These are phyloP conservation scores for Spinibarbus caldwelli DNA, from an alignment of 2,797 vertebrate species.

Conservation along the genomic window DNA sequence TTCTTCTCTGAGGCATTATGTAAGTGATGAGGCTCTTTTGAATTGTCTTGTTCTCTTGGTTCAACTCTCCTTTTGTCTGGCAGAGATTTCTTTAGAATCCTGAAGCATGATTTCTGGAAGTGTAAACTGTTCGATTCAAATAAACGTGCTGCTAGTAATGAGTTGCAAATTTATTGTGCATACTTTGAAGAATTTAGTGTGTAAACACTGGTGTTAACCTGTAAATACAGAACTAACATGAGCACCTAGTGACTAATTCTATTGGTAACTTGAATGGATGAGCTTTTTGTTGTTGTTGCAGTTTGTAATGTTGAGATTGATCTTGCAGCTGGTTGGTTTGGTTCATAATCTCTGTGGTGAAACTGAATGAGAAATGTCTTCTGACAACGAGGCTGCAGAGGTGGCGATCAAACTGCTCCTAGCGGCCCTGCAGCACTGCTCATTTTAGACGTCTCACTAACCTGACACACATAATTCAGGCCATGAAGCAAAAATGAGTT, in stretches of 20 bases:
- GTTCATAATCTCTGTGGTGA: background rate
- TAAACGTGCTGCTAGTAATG: constrained; percentile 75
- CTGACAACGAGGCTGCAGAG: background rate
- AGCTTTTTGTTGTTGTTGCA: too few species aligned
- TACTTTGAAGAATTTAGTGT: too few species aligned
- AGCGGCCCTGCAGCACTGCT: background rate
- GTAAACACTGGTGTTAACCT: too few species aligned
- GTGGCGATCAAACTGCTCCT: background rate
- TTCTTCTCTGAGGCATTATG: constrained; percentile 56
- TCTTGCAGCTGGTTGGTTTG: background rate
- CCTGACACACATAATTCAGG: constrained; percentile 21
- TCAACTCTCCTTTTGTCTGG: constrained; percentile 55
- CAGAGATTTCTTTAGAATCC: constrained; percentile 61
- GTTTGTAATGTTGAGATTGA: background rate
- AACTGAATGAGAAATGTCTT: background rate
- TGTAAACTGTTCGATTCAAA: constrained; percentile 78
- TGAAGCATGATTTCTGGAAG: constrained; percentile 80
- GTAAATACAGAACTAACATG: too few species aligned
- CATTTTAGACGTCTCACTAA: constrained; percentile 14
- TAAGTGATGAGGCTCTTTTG: constrained; percentile 66
- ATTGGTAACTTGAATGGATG: too few species aligned
- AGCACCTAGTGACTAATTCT: too few species aligned
- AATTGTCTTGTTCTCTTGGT: constrained; percentile 62
- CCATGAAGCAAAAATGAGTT: constrained; percentile 1
- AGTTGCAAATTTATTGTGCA: background rate